Percentiles rank a stretch among this genome's conserved stretches.
Conservation (phyloP, 2,888 invertebrate species). For the Lymantria monacha region DNA sequence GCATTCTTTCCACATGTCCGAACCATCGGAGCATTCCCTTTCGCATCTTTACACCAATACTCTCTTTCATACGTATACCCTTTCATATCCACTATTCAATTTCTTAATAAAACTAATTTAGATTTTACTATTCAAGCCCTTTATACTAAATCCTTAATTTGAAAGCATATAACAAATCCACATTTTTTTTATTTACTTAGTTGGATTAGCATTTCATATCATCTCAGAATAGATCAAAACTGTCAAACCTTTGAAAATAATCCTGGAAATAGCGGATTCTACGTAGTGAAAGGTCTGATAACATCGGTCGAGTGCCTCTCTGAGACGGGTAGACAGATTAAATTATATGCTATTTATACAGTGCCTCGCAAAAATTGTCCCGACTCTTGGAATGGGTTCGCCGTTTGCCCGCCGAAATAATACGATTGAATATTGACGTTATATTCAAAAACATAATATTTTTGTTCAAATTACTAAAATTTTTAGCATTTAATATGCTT, state of each 20-base stretch:
- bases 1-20: too few relatives aligned
- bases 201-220: neutral
- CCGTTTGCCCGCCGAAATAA: neutral
- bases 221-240: neutral
- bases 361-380: neutral
- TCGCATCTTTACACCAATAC: too few relatives aligned
- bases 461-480: too few relatives aligned
- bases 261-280: neutral
- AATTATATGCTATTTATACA: neutral
- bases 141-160: neutral
- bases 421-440: neutral
- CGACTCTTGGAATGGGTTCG: neutral
- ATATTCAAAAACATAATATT: neutral
- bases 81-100: too few relatives aligned
- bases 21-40: too few relatives aligned
- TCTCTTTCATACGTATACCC: too few relatives aligned
- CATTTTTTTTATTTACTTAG: neutral
- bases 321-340: conserved; percentile 1
- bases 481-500: too few relatives aligned
- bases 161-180: neutral
- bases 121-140: too few relatives aligned
- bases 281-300: neutral
- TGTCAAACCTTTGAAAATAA: neutral
- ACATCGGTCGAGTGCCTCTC: neutral
- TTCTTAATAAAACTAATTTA: too few relatives aligned